Evolutionary conservation across 2,888 invertebrate genomes (phyloP).

Genomic region (Apoda limacodes): DNA sequence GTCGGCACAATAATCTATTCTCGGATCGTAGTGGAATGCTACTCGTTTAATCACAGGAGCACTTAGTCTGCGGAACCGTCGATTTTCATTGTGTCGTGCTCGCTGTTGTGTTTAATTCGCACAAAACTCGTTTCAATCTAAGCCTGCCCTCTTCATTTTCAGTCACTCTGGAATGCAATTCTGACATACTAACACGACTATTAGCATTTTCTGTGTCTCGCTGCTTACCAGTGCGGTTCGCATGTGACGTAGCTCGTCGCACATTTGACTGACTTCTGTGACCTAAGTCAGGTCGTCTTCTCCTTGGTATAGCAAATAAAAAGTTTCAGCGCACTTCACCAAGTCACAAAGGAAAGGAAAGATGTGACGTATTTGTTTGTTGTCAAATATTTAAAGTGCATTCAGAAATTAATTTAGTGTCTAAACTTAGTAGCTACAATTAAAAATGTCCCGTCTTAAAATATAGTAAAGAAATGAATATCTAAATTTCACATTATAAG

Average conservation of each 20-base stretch:
- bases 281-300: conserved; percentile 27
- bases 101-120: too few relatives aligned
- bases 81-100: conserved; percentile 21
- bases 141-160: conserved; percentile 20
- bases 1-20: conserved; percentile 19
- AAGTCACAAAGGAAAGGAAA: conserved; percentile 14
- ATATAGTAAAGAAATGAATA: too few relatives aligned
- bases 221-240: conserved; percentile 23
- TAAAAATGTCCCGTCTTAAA: too few relatives aligned
- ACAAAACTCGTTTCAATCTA: too few relatives aligned
- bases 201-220: conserved; percentile 22
- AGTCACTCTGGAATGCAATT: conserved; percentile 19
- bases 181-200: conserved; percentile 19
- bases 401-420: too few relatives aligned
- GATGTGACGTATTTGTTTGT: conserved; percentile 17
- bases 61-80: conserved; percentile 22
- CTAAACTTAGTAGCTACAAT: too few relatives aligned
- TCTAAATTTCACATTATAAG: too few relatives aligned
- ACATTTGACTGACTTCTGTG: conserved; percentile 25
- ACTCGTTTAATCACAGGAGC: conserved; percentile 21
- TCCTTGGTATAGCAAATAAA: conserved; percentile 22
- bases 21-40: conserved; percentile 20
- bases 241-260: conserved; percentile 26
- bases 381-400: conserved; percentile 20
- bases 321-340: conserved; percentile 11